Evolutionary conservation across 2,888 invertebrate genomes (phyloP).

Genomic region (Nephrotoma appendiculata): DNA sequence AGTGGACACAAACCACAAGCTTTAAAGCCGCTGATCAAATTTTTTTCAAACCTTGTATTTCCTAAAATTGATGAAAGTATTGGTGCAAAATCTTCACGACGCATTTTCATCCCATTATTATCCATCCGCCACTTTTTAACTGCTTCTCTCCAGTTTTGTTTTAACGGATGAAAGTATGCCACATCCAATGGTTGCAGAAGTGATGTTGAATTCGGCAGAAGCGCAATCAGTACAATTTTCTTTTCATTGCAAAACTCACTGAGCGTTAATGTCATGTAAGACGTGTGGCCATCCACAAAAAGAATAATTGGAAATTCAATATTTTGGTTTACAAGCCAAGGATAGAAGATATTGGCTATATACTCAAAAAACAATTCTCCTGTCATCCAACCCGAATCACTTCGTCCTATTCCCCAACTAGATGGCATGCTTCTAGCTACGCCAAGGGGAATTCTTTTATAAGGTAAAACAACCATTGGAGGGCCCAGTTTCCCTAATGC

Average conservation of each 20-base stretch:
- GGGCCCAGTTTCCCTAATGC: not conserved
- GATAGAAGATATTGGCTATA: constrained; percentile 24
- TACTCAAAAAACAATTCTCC: constrained; percentile 25
- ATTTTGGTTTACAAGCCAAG: constrained; percentile 22
- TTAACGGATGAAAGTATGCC: constrained; percentile 23
- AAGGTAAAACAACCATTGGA: not conserved
- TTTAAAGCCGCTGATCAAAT: not conserved
- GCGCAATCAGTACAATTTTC: constrained; percentile 21
- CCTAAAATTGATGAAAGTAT: not conserved
- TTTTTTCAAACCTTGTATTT: not conserved
- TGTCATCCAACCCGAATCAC: constrained; percentile 34
- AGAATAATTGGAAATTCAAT: constrained; percentile 24
- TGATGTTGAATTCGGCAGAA: constrained; percentile 16
- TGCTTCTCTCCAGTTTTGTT: constrained; percentile 19
- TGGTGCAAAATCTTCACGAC: not conserved
- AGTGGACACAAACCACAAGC: not conserved
- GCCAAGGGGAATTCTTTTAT: not conserved
- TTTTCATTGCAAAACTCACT: constrained; percentile 26
- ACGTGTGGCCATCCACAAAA: constrained; percentile 27
- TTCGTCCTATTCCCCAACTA: constrained; percentile 26
- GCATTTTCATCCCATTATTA: not conserved
- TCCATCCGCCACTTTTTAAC: constrained; percentile 17
- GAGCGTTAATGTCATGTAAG: constrained; percentile 23
- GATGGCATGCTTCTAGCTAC: not conserved
- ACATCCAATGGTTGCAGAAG: constrained; percentile 27